Base-by-base conservation (phyloP, 2,113 vertebrate species). In the Puntigrus tetrazona region DNA sequence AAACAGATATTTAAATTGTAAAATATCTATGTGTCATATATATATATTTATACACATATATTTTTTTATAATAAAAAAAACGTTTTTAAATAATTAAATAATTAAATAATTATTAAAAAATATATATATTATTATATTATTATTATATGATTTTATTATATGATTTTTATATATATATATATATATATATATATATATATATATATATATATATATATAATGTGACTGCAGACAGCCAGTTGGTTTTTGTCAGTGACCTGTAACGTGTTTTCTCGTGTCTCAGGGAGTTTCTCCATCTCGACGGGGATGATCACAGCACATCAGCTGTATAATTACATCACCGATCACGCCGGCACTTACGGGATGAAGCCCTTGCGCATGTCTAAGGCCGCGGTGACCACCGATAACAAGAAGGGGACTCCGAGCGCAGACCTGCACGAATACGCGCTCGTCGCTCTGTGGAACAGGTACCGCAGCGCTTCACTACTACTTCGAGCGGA, bases 301-400 rank as follows among this genome's bases (percentile, higher is more conserved):
- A 99, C 97, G 5, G 96, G 96, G 47, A 97, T 97, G 94, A 99
- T 98, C 70, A 97, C 97, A 0, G 98, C 97, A 1, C 98, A 99
- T 87, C 98, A 99, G 93, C 94, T 99, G 4, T 99, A 99, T 90
- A 99, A 98, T 91, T 99, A 99, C 86, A 97, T 99, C 0, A 98
- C 97, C 0, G 98, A 99, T 92, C 98, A 99, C 0, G 96, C 98
- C 85, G 95, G 95, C 88, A 97, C 95, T 63, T 99, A 99, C 45
- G 94, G 95, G 89, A 98, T 99, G 97, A 99, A 99, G 90, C 98
- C 98, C 0, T 67, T 99, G 3, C 95, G 97, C 41, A 99, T 99
- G 97, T 96, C 96, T 82, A 96, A 96, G 29, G 90, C 94, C 0
- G 89, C 94, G 10, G 90, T 36, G 0, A 65, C 92, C 87, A 78